A percentile compares a stretch with the other conserved stretches of the same genome.
Conservation (phyloP, 2,113 vertebrate genomes). For the Steatornis caripensis region DNA sequence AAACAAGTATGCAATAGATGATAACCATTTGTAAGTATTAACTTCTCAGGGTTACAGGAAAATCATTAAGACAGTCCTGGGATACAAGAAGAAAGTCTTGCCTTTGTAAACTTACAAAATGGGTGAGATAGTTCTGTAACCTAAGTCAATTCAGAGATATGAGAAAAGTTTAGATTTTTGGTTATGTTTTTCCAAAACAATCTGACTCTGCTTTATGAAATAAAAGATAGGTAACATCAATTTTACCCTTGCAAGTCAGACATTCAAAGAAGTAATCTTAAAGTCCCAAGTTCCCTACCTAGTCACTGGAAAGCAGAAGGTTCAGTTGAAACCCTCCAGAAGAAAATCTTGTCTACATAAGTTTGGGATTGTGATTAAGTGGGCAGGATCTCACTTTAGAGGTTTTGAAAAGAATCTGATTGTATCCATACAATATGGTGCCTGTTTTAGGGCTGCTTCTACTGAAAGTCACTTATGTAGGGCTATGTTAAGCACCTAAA, state of each 20-base stretch:
- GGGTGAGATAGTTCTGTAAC: neutral
- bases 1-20: neutral
- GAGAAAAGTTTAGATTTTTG: neutral
- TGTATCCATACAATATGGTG: accelerated
- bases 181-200: neutral
- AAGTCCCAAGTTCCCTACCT: neutral
- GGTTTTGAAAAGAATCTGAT: neutral
- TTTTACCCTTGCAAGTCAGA: neutral
- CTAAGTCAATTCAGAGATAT: neutral
- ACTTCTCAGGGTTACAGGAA: neutral
- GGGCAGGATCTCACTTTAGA: neutral
- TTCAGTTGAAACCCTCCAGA: neutral
- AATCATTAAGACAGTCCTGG: neutral
- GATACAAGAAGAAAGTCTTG: neutral
- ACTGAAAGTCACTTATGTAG: neutral
- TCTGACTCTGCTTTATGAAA: neutral
- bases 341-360: accelerated
- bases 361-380: neutral
- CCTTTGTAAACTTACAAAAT: neutral
- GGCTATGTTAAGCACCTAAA: neutral
- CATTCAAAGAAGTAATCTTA: neutral
- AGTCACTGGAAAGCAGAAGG: neutral
- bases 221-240: neutral
- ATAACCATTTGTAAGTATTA: neutral
- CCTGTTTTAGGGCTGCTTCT: neutral